Conservation (phyloP, 2,797 vertebrate species). For the Gymnopithys bicolor region DNA sequence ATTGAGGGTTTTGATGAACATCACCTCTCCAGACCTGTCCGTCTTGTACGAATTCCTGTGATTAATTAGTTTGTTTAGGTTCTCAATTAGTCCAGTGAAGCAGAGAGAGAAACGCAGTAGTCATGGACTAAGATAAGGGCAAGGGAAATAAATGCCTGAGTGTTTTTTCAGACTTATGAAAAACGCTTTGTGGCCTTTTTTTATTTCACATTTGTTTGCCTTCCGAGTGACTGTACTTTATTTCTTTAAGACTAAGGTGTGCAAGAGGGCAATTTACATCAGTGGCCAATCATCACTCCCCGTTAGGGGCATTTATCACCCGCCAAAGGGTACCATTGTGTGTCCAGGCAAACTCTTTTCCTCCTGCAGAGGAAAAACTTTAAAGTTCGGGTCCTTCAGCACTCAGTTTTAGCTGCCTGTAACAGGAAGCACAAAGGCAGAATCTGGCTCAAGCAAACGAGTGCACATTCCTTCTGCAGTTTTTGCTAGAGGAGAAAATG, state of each 20-base stretch:
- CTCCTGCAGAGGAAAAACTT: neutral
- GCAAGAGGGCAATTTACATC: slow-evolving; percentile 47
- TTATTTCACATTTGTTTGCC: slow-evolving; percentile 53
- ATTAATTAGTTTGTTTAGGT: slow-evolving; percentile 99
- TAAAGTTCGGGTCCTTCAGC: slow-evolving; percentile 1
- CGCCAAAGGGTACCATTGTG: neutral
- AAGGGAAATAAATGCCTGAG: slow-evolving; percentile 72
- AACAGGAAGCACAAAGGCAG: neutral
- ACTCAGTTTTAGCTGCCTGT: neutral
- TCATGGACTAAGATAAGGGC: slow-evolving; percentile 79
- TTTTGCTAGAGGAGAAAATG: slow-evolving; percentile 7
- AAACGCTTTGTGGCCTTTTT: slow-evolving; percentile 52
- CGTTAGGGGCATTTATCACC: slow-evolving; percentile 31
- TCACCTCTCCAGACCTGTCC: slow-evolving; percentile 96
- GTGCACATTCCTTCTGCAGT: neutral
- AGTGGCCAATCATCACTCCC: slow-evolving; percentile 49
- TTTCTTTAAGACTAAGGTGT: slow-evolving; percentile 53
- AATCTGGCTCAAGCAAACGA: neutral
- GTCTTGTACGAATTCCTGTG: slow-evolving; percentile 87
- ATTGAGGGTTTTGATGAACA: slow-evolving; percentile 92
- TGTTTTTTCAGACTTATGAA: slow-evolving; percentile 67
- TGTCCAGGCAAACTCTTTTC: slow-evolving; percentile 3
- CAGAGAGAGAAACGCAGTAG: slow-evolving; percentile 78
- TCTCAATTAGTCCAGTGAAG: slow-evolving; percentile 94
- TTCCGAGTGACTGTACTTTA: slow-evolving; percentile 46